Conservation (phyloP, 2,797 vertebrate genomes). For the Etheostoma perlongum region DNA sequence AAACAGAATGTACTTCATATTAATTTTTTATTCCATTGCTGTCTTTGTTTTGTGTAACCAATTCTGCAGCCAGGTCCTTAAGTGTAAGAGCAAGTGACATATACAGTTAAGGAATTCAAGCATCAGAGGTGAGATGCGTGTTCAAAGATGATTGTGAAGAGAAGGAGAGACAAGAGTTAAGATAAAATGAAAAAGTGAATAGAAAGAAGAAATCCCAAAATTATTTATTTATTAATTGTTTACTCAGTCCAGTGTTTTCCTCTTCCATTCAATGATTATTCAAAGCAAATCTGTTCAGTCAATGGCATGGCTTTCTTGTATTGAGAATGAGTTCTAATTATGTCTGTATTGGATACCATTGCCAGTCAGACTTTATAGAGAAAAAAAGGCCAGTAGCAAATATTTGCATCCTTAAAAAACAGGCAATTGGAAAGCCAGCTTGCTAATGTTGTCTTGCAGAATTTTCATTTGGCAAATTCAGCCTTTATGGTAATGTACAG, state of each 20-base stretch:
- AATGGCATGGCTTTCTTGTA: conserved; percentile 24
- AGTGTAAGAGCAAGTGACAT: neutral
- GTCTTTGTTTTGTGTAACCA: conserved; percentile 3
- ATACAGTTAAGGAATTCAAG: neutral
- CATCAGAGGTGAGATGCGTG: neutral
- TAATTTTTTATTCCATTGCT: neutral
- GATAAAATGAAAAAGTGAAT: neutral
- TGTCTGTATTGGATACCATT: conserved; percentile 26
- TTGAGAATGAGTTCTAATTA: conserved; percentile 45
- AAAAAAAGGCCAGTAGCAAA: conserved; percentile 10
- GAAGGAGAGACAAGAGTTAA: neutral
- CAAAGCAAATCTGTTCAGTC: conserved; percentile 15
- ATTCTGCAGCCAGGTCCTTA: neutral
- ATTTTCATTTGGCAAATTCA: conserved; percentile 14
- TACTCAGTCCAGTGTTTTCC: neutral
- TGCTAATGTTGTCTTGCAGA: neutral
- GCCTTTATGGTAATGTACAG: conserved; percentile 18
- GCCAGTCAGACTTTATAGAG: neutral
- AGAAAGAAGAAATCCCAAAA: conserved; percentile 3
- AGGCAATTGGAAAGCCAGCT: neutral
- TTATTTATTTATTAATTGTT: neutral
- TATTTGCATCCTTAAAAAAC: conserved; percentile 13
- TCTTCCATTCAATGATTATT: neutral
- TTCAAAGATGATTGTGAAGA: neutral
- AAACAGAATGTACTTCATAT: neutral